Base-by-base conservation (phyloP, 1,140 invertebrate genomes). In the Listronotus bonariensis region DNA sequence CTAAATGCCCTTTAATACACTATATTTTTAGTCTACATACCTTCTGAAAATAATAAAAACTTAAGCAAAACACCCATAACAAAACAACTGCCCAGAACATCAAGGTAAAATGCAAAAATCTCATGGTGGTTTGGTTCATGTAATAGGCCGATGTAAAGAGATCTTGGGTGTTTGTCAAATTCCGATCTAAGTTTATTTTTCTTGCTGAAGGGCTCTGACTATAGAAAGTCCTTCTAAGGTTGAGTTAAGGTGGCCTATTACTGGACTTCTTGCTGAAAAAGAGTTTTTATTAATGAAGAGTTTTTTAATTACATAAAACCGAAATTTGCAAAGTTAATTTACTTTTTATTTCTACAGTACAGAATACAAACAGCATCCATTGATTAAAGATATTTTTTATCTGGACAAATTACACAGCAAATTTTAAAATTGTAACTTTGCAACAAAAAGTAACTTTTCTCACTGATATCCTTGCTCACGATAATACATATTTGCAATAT, bases 161-260 rank as follows among this genome's bases (percentile, higher is more conserved):
- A 74, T 89, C 85, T 85, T 94, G 89, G n/a, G 76, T 89, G 86
- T 65, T 84, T 87, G 71, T 93, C 90, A 71, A 93, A 93, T 78
- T 93, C 89, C 31, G 86, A 78, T 68, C 89, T 88, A 6, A 96
- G 84, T 58, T 89, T 87, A 67, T 87, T 82, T 77, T 95, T 85
- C 0, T n/a, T 89, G 88, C 31, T 84, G 82, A 70, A 91, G 94
- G 0, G 95, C 92, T 61, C 95, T 82, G 54, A 97, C 94, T 0
- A 94, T 96, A 0, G 90, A 84, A 26, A 98, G 81, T 11, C 89
- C 89, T 75, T 88, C 83, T 0, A 90, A 69, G 1, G 86, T 85
- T 38, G 88, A 82, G 63, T 83, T 88, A 2, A 91, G 75, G 64
- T 90, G 88, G 8, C 83, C 85, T 70, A 89, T 89, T 0, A 91